These are phyloP conservation scores for Miltochrista miniata DNA, from an alignment of 2,888 invertebrate genomes.

Conservation along the genomic window DNA sequence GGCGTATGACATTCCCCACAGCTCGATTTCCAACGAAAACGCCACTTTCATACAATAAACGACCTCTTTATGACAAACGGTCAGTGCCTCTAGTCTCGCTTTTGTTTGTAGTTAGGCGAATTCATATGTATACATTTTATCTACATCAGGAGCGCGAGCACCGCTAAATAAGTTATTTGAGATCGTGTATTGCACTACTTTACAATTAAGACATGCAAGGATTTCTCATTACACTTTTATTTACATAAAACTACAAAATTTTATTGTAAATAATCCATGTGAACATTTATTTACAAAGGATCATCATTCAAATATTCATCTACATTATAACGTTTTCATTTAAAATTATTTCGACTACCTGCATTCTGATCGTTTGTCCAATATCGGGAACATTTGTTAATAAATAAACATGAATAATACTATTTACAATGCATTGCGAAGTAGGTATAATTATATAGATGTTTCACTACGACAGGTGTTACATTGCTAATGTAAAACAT, in stretches of 20 bases:
- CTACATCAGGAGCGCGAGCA: slow-evolving; percentile 44
- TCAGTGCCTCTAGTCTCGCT: slow-evolving; percentile 23
- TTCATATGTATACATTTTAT: slow-evolving; percentile 22
- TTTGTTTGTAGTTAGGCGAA: slow-evolving; percentile 17
- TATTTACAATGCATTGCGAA: slow-evolving; percentile 50
- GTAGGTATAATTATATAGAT: slow-evolving; percentile 24
- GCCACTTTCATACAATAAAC: slow-evolving; percentile 51
- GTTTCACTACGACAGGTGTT: slow-evolving; percentile 24
- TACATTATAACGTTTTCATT: slow-evolving; percentile 1
- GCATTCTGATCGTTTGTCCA: slow-evolving; percentile 3
- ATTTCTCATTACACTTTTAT: slow-evolving; percentile 38
- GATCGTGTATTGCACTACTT: slow-evolving; percentile 63
- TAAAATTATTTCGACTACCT: slow-evolving; percentile 3
- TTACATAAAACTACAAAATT: slow-evolving; percentile 54
- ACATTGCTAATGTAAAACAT: slow-evolving; percentile 41
- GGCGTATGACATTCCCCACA: slow-evolving; percentile 31
- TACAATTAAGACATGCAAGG: slow-evolving; percentile 37
- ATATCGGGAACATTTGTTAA: slow-evolving; percentile 12
- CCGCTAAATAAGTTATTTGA: slow-evolving; percentile 39
- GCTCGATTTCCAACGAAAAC: slow-evolving; percentile 35
- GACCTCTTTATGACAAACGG: slow-evolving; percentile 40
- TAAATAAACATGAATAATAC: slow-evolving; percentile 42
- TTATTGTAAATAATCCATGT: slow-evolving; percentile 43
- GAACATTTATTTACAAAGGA: slow-evolving; percentile 57
- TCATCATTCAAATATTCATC: slow-evolving; percentile 18